These are phyloP conservation scores for Indicator maculatus DNA, from an alignment of 2,113 vertebrate species.

Conservation along the genomic window DNA sequence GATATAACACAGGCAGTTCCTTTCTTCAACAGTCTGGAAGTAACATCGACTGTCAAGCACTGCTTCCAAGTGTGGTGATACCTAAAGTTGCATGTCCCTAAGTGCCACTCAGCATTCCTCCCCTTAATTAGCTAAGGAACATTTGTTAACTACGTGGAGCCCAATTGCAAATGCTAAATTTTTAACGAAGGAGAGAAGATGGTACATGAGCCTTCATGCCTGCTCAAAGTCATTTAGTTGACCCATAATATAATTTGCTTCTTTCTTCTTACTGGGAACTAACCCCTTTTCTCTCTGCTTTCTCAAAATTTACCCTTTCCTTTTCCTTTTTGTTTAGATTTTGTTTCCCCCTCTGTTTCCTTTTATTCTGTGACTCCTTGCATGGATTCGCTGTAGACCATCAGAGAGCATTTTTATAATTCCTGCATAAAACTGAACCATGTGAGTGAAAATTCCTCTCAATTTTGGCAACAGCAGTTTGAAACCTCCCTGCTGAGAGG, in stretches of 20 bases:
- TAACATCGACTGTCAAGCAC: background rate
- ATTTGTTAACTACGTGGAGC: background rate
- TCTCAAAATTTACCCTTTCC: background rate
- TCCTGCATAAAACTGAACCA: background rate
- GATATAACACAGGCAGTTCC: background rate
- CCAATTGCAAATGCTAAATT: background rate
- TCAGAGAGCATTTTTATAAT: background rate
- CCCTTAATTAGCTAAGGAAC: background rate
- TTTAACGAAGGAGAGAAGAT: background rate
- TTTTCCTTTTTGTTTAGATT: background rate
- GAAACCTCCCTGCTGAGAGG: background rate
- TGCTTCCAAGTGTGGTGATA: background rate
- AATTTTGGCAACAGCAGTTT: constrained; percentile 1
- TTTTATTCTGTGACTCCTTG: background rate
- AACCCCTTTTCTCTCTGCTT: background rate
- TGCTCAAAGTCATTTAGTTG: background rate
- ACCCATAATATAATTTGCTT: background rate
- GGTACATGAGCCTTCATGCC: background rate
- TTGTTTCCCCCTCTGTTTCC: background rate
- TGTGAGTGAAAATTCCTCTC: background rate
- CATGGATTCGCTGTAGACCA: background rate
- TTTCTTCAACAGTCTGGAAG: background rate
- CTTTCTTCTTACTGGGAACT: background rate
- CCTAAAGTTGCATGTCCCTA: background rate
- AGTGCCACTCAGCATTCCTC: background rate